Conservation (phyloP, 2,797 vertebrate species). For the Clarias platycephalus region DNA sequence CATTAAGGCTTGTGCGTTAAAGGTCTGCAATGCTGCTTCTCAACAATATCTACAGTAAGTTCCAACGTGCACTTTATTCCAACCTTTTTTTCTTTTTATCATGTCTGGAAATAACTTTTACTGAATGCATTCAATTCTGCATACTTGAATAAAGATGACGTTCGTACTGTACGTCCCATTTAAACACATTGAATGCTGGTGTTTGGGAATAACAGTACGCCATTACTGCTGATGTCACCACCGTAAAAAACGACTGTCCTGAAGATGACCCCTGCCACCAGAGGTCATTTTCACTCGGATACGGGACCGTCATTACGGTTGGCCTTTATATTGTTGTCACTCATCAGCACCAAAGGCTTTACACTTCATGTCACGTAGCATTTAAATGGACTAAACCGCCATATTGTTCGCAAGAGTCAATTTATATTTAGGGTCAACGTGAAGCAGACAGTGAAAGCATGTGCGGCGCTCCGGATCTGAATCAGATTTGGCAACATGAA, state of each 20-base stretch:
- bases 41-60: not conserved
- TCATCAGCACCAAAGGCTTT: no score
- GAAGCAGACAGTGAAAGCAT: not conserved
- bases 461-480: not conserved
- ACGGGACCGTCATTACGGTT: not conserved
- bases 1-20: not conserved
- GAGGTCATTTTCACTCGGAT: constrained; percentile 10
- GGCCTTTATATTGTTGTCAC: not conserved
- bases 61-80: no score
- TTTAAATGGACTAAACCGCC: not conserved
- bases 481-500: not conserved
- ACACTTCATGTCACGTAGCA: not conserved
- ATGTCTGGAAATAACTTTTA: not conserved
- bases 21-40: not conserved
- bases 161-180: not conserved
- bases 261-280: constrained; percentile 4
- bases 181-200: not conserved
- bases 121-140: not conserved
- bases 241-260: not conserved
- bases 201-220: not conserved
- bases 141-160: not conserved
- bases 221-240: not conserved
- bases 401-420: not conserved
- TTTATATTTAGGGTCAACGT: not conserved
- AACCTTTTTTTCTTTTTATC: not conserved